phyloP scores from a whole-genome alignment of 2,113 vertebrate species.

The Herpailurus yagouaroundi region DNA sequence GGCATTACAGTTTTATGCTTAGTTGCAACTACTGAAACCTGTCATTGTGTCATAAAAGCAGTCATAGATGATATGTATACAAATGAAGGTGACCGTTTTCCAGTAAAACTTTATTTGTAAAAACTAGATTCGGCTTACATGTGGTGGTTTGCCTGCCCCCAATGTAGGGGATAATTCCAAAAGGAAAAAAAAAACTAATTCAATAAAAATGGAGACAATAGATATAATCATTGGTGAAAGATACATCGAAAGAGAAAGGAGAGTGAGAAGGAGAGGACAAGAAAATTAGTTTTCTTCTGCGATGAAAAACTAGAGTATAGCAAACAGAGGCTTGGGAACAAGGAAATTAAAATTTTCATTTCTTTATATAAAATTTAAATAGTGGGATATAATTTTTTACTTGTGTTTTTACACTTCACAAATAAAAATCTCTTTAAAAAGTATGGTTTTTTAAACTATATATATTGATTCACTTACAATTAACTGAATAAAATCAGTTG shows the following conservation, averaged over 20 bases:
- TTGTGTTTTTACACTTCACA: not conserved
- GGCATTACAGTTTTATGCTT: not conserved
- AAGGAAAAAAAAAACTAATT: not conserved
- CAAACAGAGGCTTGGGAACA: not conserved
- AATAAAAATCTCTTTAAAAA: not conserved
- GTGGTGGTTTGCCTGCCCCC: not conserved
- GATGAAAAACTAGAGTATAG: not conserved
- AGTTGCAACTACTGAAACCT: not conserved
- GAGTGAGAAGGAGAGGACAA: not conserved
- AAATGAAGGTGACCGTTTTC: not conserved
- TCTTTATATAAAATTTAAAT: conserved; percentile 12
- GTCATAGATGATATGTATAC: not conserved
- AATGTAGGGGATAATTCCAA: not conserved
- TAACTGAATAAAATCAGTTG: conserved; percentile 14
- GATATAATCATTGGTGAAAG: not conserved
- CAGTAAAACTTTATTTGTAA: not conserved
- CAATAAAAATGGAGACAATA: not conserved
- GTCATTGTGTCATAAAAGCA: not conserved
- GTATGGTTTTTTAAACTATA: not conserved
- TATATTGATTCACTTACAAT: conserved; percentile 35
- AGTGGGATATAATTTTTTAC: not conserved
- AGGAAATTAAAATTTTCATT: not conserved
- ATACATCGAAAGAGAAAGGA: not conserved
- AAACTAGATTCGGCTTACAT: not conserved
- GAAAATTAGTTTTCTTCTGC: not conserved